Percentiles rank a stretch among this genome's conserved stretches.
phyloP scores from a whole-genome alignment of 1,140 invertebrate genomes.

The Propsilocerus akamusi region DNA sequence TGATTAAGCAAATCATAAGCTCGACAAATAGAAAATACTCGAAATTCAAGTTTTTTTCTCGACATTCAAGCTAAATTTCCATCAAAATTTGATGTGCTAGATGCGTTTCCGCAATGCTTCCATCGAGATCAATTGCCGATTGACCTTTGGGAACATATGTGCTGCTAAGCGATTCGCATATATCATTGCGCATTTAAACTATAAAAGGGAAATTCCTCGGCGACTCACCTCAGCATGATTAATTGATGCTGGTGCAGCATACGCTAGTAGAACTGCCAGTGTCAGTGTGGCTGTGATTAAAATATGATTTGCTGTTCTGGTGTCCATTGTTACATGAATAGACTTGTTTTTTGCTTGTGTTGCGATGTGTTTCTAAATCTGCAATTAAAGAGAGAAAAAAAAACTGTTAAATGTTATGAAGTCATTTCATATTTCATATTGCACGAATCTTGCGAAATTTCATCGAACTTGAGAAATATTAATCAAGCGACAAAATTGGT shows the following conservation, averaged over 20 bases:
- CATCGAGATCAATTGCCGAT: constrained; percentile 2
- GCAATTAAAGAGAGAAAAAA: not conserved
- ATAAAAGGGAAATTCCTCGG: not conserved
- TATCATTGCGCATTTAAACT: not conserved
- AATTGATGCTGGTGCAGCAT: not conserved
- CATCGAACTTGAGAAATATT: not conserved
- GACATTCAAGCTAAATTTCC: too few species aligned
- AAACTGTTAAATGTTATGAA: not conserved
- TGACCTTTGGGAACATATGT: constrained; percentile 1
- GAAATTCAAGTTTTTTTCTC: too few species aligned
- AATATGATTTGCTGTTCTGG: not conserved
- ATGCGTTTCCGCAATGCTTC: too few species aligned
- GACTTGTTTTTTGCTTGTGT: too few species aligned
- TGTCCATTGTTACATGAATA: not conserved
- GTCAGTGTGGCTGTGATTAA: not conserved
- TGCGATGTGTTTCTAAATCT: too few species aligned
- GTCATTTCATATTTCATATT: not conserved
- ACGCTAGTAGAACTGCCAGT: not conserved
- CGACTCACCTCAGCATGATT: constrained; percentile 1
- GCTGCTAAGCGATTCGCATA: not conserved
- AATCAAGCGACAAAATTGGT: not conserved
- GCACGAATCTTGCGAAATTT: not conserved
- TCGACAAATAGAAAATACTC: too few species aligned
- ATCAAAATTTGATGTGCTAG: too few species aligned
- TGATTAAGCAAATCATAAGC: too few species aligned